phyloP scores from a whole-genome alignment of 2,888 invertebrate genomes.

The Drosophila falleni region DNA sequence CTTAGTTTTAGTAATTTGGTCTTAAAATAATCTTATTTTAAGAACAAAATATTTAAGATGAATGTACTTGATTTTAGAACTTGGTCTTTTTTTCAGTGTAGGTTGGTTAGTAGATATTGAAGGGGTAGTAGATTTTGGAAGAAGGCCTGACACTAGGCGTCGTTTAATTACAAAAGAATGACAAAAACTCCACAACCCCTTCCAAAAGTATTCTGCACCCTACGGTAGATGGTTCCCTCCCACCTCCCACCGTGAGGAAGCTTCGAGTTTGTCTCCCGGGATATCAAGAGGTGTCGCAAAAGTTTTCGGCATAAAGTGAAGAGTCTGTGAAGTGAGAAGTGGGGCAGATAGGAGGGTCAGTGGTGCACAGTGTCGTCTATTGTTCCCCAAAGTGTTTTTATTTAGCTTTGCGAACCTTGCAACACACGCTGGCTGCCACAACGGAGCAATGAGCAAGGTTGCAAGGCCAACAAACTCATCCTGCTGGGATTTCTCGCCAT shows the following conservation, averaged over 20 bases:
- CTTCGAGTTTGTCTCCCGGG: conserved; percentile 28
- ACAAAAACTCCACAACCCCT: conserved; percentile 50
- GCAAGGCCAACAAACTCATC: conserved; percentile 13
- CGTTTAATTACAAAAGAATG: conserved; percentile 77
- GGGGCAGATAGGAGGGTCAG: conserved; percentile 31
- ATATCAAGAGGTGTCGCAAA: conserved; percentile 57
- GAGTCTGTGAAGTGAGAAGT: background rate
- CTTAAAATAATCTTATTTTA: no score
- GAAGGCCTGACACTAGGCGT: conserved; percentile 41
- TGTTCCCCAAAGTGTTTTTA: conserved; percentile 81
- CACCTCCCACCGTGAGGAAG: background rate
- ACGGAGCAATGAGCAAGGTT: conserved; percentile 6
- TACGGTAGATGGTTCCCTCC: conserved; percentile 5
- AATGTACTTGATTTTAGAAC: no score
- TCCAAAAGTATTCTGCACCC: background rate
- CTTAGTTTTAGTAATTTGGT: no score
- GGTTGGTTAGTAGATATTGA: conserved; percentile 54
- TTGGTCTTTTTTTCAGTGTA: no score
- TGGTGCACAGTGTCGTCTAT: conserved; percentile 56
- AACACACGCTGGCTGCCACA: conserved; percentile 12
- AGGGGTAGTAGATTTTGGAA: conserved; percentile 15
- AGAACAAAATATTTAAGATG: no score
- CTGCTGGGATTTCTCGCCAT: conserved; percentile 24
- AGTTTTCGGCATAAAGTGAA: conserved; percentile 47
- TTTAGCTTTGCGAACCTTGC: conserved; percentile 47